Evolutionary conservation across 2,888 invertebrate species (phyloP), one percentile per base, ranked within the genome.

Genomic region (Rhingia rostrata): DNA sequence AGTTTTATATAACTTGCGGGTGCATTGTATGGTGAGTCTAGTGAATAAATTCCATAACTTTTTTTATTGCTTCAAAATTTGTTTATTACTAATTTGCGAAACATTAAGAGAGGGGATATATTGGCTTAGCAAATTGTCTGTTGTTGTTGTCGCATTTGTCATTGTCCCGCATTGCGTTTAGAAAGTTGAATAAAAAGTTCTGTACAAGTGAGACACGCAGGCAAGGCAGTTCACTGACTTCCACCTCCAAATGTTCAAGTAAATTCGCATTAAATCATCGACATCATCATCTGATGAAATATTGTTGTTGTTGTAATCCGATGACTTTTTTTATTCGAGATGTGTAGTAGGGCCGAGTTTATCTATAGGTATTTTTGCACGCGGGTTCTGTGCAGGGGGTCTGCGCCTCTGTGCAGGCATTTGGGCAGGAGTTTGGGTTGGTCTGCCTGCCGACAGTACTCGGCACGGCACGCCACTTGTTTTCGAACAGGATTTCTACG

Each of bases 171-270:
- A 37, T n/a, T 63, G 33, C 53, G 47, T 75, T 78, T 83, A 83
- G 83, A 83, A 83, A 83, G 83, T 78, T 66, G 32, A 49, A 35
- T 41, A 39, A 41, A 22, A 66, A 33, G 66, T 83, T 67, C 66
- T 79, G 56, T 74, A 67, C 61, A 67, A 32, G 49, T 32, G 43
- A 79, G 73, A 83, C 83, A 83, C 83, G 83, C 83, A 82, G 73
- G 83, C 83, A 79, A 82, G 73, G 83, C 83, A 79, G 79, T 83
- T 83, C 79, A 83, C 61, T 83, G 83, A 83, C 83, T 83, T 79
- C 45, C 35, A 69, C 67, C 56, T 78, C 78, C 56, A 41, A 83
- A 73, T 33, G 54, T 72, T 67, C 32, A 66, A 78, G 60, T 72
- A 66, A 79, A 83, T 83, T 73, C 73, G 79, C 73, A 83, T 79